Evolutionary conservation across 2,113 vertebrate genomes (phyloP).

Genomic region (Syngnathoides biaculeatus): DNA sequence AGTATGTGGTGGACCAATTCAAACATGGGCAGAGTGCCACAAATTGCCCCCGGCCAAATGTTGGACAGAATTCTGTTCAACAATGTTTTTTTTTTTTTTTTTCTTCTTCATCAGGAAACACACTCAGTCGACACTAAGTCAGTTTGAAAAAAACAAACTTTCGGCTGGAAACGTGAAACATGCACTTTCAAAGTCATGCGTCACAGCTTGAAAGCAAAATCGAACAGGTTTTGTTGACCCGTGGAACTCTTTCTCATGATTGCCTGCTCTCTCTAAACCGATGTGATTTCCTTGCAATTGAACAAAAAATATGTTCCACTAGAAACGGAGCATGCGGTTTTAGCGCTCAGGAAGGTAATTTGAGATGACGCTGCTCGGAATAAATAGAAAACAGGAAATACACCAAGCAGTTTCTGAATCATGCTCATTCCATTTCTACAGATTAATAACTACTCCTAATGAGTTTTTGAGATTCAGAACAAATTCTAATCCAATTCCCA

Average conservation of each 20-base stretch:
- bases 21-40: neutral
- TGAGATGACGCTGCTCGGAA: neutral
- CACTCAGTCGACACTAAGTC: neutral
- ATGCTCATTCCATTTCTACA: conserved; percentile 3
- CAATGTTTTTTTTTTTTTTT: neutral
- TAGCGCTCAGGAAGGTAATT: conserved; percentile 7
- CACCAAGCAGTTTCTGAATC: neutral
- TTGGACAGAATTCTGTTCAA: neutral
- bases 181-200: neutral
- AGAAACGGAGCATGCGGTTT: neutral
- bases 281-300: conserved; percentile 4
- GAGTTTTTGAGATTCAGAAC: conserved; percentile 4
- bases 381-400: conserved; percentile 13
- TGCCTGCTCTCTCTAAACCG: neutral
- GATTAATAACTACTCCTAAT: neutral
- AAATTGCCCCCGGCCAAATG: no score
- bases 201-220: neutral
- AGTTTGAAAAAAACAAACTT: neutral
- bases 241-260: neutral
- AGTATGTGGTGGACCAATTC: neutral
- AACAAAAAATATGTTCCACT: neutral
- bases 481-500: conserved; percentile 12
- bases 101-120: neutral
- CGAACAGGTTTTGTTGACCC: neutral
- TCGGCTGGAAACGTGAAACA: neutral